Base-by-base conservation (phyloP, 2,888 invertebrate species). In the Thecocarcelia acutangulata region DNA sequence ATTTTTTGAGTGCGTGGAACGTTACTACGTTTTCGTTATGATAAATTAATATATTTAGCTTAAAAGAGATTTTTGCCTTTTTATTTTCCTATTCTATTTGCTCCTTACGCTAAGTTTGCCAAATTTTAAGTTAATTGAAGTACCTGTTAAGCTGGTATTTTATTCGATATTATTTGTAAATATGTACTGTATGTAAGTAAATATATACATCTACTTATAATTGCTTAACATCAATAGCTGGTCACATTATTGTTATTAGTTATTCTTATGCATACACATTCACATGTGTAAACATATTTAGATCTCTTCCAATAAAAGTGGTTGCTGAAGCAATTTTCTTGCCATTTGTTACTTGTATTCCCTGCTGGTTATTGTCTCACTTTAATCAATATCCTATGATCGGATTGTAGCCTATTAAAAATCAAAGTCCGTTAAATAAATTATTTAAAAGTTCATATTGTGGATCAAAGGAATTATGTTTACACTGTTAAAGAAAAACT, bases 291-390 rank as follows among this genome's bases (percentile, higher is more conserved):
- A 54, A 44, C 69, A 64, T 66, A 37, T 66, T 37, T 24, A 79
- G 78, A 73, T 66, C 73, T 33, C 70, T 81, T 68, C 44, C 78
- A 70, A 82, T 78, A 82, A 82, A 82, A 82, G 78, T 74, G 75
- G 82, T 74, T 70, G 74, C 33, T 70, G 59, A 56, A 56, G 56
- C 28, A 64, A 75, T 70, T 82, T 82, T 78, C 78, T 70, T 78
- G 54, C 59, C 82, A 82, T 82, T 82, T 74, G 74, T 75, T 66
- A 70, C 11, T 75, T 33, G 74, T 78, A 48, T 75, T 75, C 66
- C 82, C 75, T 40, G 42, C 56, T 70, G 70, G 44, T 54, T 59
- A 82, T 75, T 63, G 28, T 33, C 37, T 37, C 48, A 46, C 15
- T 59, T 13, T 19, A 24, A 50, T 21, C 40, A 64, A 37, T 28